Percentiles rank a stretch among this genome's conserved stretches.
phyloP scores from a whole-genome alignment of 2,797 vertebrate genomes.

The Ibycter americanus region DNA sequence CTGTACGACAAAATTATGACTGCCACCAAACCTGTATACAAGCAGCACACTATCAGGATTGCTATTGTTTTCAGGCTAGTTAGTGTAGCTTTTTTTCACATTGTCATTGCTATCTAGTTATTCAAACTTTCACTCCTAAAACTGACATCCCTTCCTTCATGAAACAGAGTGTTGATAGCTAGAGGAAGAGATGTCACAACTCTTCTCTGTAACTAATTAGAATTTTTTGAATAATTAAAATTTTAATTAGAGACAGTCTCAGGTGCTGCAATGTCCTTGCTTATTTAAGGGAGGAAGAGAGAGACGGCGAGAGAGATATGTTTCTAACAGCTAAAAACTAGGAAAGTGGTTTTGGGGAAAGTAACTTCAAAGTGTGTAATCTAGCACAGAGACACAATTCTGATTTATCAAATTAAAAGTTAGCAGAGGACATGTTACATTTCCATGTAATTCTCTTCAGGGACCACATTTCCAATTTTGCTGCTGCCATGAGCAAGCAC shows the following conservation, averaged over 20 bases:
- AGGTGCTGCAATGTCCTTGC: neutral
- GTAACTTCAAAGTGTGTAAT: neutral
- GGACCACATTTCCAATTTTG: neutral
- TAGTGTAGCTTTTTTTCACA: neutral
- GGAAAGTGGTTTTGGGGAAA: neutral
- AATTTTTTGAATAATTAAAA: neutral
- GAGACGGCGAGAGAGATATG: accelerated
- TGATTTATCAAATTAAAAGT: neutral
- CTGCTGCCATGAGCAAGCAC: neutral
- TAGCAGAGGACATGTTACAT: neutral
- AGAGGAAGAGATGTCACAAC: neutral
- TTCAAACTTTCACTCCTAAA: neutral
- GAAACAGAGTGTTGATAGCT: neutral
- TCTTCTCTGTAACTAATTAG: neutral
- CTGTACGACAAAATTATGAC: neutral
- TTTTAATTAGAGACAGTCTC: neutral
- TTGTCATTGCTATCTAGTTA: neutral
- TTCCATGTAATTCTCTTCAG: neutral
- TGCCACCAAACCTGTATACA: neutral
- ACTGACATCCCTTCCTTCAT: neutral
- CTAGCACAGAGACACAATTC: neutral
- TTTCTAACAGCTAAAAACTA: neutral
- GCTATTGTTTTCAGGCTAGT: neutral
- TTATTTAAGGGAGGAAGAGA: neutral
- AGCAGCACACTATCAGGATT: neutral